phyloP scores from a whole-genome alignment of 2,113 vertebrate species.

The pig (Sus scrofa) region DNA sequence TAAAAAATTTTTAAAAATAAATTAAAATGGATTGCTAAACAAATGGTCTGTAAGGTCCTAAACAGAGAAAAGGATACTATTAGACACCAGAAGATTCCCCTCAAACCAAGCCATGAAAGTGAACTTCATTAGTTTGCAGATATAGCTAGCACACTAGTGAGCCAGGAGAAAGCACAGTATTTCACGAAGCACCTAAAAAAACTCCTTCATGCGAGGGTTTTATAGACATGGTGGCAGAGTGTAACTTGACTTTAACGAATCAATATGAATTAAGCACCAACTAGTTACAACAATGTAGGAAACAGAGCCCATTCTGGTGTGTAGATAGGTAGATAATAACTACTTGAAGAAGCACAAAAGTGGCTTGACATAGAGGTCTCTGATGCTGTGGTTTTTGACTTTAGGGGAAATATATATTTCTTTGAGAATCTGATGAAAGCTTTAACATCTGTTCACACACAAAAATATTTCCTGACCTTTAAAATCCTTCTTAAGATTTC shows the following conservation, averaged over 20 bases:
- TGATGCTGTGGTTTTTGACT: neutral
- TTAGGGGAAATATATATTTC: neutral
- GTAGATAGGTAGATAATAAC: neutral
- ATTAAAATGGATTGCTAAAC: neutral
- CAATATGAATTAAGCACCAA: neutral
- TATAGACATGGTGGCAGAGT: neutral
- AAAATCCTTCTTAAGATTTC: slow-evolving; percentile 41
- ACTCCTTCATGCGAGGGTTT: neutral
- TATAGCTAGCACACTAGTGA: neutral
- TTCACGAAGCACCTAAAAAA: neutral
- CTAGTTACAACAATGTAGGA: neutral
- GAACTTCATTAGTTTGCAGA: neutral
- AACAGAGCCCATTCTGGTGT: neutral
- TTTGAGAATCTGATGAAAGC: slow-evolving; percentile 31
- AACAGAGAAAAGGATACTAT: neutral
- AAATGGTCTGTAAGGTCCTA: neutral
- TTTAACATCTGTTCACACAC: neutral
- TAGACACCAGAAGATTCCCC: neutral
- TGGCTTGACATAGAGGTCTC: neutral
- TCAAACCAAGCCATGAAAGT: neutral
- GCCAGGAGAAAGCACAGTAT: neutral
- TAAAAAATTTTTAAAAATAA: too few relatives aligned
- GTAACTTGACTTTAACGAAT: neutral
- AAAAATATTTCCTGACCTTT: neutral
- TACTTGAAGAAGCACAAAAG: neutral